Conservation (phyloP, 2,797 vertebrate species). For the Petrocephalus schoutedeni region DNA sequence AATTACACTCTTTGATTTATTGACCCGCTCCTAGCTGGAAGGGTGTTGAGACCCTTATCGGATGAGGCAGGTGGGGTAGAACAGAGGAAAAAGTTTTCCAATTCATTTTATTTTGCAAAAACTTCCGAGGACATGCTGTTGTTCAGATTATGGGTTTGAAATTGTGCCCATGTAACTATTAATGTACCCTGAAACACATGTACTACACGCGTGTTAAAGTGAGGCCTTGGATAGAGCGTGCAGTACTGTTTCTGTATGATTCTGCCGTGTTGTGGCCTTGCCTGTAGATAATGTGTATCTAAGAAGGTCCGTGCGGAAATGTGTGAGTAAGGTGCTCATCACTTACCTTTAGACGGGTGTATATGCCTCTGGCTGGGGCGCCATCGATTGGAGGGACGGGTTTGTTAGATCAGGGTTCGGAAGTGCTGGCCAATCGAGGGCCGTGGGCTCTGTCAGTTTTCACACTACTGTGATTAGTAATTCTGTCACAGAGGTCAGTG, state of each 20-base stretch:
- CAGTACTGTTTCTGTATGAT: background rate
- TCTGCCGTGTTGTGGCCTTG: background rate
- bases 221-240: background rate
- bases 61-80: slow-evolving; percentile 4
- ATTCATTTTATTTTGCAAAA: background rate
- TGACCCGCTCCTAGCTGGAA: background rate
- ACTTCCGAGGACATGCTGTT: background rate
- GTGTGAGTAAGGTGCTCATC: background rate
- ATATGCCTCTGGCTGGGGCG: background rate
- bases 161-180: background rate
- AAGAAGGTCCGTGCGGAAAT: background rate
- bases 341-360: background rate
- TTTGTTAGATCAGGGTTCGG: background rate
- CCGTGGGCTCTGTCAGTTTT: background rate
- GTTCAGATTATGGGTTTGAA: background rate
- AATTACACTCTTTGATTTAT: slow-evolving; percentile 7
- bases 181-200: background rate
- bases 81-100: slow-evolving; percentile 11
- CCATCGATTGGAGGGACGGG: slow-evolving; percentile 1
- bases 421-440: background rate
- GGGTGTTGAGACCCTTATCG: background rate
- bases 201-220: background rate
- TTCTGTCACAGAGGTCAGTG: background rate
- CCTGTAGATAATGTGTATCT: background rate
- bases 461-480: background rate